These are phyloP conservation scores for Lasiurus borealis DNA, from an alignment of 2,113 vertebrate species.

Conservation along the genomic window DNA sequence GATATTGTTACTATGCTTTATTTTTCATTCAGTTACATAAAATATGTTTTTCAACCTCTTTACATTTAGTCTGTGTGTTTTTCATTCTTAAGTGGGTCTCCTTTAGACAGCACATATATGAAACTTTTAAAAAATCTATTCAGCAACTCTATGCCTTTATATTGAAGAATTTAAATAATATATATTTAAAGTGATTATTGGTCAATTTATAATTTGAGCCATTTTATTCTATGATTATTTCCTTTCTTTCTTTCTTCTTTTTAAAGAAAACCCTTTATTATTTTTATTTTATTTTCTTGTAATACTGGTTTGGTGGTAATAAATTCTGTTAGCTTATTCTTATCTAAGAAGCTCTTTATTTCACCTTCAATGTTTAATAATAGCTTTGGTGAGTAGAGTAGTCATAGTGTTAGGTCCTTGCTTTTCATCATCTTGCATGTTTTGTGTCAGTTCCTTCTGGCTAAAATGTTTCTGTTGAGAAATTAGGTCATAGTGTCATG, in stretches of 20 bases:
- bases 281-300: neutral
- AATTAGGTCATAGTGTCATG: no score
- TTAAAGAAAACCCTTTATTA: neutral
- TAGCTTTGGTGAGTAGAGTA: neutral
- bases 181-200: neutral
- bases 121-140: no score
- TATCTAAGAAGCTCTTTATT: neutral
- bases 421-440: neutral
- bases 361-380: neutral
- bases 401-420: neutral
- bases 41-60: neutral
- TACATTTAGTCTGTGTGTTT: neutral
- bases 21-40: neutral
- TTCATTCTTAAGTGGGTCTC: neutral
- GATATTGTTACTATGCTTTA: neutral
- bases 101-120: neutral
- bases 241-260: neutral
- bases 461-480: no score
- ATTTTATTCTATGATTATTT: neutral
- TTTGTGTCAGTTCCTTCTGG: neutral
- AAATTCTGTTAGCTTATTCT: neutral
- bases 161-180: neutral
- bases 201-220: neutral
- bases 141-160: neutral
- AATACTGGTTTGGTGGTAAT: neutral